Conservation (phyloP, 2,888 invertebrate genomes). For the Rhingia campestris region DNA sequence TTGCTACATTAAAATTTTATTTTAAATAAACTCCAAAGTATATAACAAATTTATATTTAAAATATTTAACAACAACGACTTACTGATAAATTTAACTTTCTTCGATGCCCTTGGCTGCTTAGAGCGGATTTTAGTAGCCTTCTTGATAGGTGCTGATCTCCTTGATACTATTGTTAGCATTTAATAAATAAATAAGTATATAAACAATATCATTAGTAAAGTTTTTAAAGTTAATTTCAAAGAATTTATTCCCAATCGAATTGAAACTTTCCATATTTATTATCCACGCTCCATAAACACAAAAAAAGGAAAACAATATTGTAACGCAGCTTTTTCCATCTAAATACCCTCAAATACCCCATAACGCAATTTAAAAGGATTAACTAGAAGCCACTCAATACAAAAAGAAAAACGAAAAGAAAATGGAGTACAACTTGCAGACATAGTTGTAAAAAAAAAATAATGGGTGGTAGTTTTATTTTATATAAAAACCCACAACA, state of each 20-base stretch:
- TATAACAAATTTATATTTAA: not conserved
- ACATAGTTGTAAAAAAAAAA: no score
- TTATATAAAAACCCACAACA: no score
- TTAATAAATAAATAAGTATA: conserved; percentile 23
- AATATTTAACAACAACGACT: conserved; percentile 83
- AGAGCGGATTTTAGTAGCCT: conserved; percentile 91
- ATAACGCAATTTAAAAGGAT: no score
- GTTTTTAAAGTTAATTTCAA: not conserved
- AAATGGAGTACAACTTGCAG: no score
- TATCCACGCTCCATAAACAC: not conserved
- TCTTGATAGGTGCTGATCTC: conserved; percentile 89
- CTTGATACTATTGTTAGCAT: conserved; percentile 78
- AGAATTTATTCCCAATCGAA: conserved; percentile 8
- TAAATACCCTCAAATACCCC: conserved; percentile 46
- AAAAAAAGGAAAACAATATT: conserved; percentile 12
- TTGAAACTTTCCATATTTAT: conserved; percentile 52
- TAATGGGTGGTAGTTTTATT: no score
- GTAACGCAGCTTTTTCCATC: conserved; percentile 52
- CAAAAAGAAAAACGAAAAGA: no score
- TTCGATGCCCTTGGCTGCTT: conserved; percentile 89
- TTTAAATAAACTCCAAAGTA: not conserved
- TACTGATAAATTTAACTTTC: conserved; percentile 95
- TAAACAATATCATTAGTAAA: conserved; percentile 29
- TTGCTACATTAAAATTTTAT: not conserved
- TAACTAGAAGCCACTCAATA: no score